Evolutionary conservation across 2,113 vertebrate species (phyloP).

Genomic region (Nymphicus hollandicus): DNA sequence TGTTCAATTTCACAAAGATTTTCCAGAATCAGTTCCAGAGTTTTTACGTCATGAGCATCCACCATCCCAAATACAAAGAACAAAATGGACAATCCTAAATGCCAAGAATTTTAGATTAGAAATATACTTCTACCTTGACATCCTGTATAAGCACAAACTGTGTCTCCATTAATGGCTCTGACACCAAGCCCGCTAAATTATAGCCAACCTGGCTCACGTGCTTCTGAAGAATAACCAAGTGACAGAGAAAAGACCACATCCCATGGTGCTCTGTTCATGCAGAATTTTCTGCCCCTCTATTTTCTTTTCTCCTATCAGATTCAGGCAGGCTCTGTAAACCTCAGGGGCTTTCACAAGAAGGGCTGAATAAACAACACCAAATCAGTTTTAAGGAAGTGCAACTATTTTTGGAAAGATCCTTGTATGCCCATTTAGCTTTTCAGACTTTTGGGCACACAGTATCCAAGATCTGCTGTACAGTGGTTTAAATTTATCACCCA

Average conservation of each 20-base stretch:
- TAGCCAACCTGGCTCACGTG: not conserved
- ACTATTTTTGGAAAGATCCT: slow-evolving; percentile 28
- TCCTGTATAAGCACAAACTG: not conserved
- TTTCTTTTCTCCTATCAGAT: not conserved
- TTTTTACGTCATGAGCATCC: not conserved
- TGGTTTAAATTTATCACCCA: slow-evolving; percentile 27
- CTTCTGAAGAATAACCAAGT: not conserved
- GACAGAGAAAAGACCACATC: not conserved
- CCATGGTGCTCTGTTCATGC: not conserved
- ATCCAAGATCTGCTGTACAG: not conserved
- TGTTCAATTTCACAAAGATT: not conserved
- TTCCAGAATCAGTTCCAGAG: not conserved
- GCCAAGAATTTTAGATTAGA: not conserved
- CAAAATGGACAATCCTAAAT: not conserved
- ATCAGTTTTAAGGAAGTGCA: not conserved
- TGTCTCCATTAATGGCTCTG: not conserved
- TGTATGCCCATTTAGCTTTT: not conserved
- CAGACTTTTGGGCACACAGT: not conserved
- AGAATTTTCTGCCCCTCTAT: not conserved
- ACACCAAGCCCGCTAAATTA: not conserved
- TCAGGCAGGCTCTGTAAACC: not conserved
- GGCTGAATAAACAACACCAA: slow-evolving; percentile 9
- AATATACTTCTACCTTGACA: not conserved
- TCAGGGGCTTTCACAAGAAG: not conserved
- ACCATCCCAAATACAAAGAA: not conserved